Evolutionary conservation across 2,113 vertebrate genomes (phyloP), one percentile per base, ranked within the genome.

Genomic region (Climacteris rufus): DNA sequence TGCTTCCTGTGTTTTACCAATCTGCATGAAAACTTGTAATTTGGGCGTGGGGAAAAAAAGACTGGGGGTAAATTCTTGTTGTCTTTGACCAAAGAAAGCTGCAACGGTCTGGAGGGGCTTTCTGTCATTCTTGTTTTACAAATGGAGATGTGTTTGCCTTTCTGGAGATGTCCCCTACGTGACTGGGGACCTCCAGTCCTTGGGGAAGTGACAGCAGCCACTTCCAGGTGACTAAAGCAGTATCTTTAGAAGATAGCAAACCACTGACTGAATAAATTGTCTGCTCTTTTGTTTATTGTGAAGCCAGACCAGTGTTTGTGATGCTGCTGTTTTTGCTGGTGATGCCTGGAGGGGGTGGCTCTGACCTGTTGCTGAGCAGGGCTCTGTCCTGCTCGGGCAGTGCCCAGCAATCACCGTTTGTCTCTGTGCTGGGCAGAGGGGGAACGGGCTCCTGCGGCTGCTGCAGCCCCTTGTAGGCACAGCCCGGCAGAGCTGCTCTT

Each of bases 171-270:
- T 35, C 13, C n/a, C 2, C 9, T 13, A 1, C 7, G 44, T 37
- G 13, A 0, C 1, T 13, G 52, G 40, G 37, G 28, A 12, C 30
- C 45, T 3, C 23, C 37, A 39, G 28, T 60, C 54, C 45, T 33
- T 30, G 78, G 39, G 40, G 13, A 21, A 13, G 60, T 25, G n/a
- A 2, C 4, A 2, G 18, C 7, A 20, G 57, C 33, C 0, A 3
- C 70, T 44, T 65, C 9, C 3, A 54, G 63, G 3, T 52, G 54
- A 15, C 57, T 65, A 17, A 77, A 87, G 31, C n/a, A 27, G 3
- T 19, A 3, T 24, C 19, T 89, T 25, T 7, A 20, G 53, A 27
- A 22, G 40, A 1, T 65, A 50, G 56, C 10, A 2, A 39, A 13
- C 12, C 13, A 6, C 13, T 54, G 54, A 33, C 23, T 4, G 6